Conservation (phyloP, 2,888 invertebrate genomes). For the Alitta virens region DNA sequence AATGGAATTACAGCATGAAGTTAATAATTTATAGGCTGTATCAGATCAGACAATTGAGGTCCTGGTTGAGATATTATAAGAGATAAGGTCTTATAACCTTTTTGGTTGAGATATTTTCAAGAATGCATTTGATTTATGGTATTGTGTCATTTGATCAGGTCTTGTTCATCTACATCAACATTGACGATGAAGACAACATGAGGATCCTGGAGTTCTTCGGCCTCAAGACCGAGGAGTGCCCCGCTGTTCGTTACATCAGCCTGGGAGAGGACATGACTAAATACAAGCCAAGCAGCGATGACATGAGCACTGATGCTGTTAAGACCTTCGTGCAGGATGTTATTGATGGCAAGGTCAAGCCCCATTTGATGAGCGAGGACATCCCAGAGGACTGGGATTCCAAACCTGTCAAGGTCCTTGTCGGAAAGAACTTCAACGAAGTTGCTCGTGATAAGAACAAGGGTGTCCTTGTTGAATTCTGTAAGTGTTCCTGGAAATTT, state of each 20-base stretch:
- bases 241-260: conserved; percentile 80
- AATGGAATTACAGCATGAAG: no score
- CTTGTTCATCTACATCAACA: conserved; percentile 92
- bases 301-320: conserved; percentile 66
- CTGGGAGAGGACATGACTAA: conserved; percentile 71
- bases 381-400: conserved; percentile 97
- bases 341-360: conserved; percentile 88
- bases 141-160: conserved; percentile 64
- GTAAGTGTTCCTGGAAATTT: no score
- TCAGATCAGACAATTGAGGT: no score
- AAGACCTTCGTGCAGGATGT: conserved; percentile 84
- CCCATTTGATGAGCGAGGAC: conserved; percentile 90
- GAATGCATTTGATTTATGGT: no score
- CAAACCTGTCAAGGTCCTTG: conserved; percentile 86
- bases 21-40: no score
- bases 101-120: no score
- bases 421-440: conserved; percentile 92
- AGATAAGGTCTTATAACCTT: no score
- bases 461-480: conserved; percentile 97
- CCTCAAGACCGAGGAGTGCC: conserved; percentile 80
- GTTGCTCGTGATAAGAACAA: conserved; percentile 84
- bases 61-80: no score
- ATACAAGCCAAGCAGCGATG: conserved; percentile 79
- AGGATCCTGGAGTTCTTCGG: conserved; percentile 99
- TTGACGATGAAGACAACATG: conserved; percentile 92